These are phyloP conservation scores for Ennomos erosarius DNA, from an alignment of 2,888 invertebrate genomes.

Conservation along the genomic window DNA sequence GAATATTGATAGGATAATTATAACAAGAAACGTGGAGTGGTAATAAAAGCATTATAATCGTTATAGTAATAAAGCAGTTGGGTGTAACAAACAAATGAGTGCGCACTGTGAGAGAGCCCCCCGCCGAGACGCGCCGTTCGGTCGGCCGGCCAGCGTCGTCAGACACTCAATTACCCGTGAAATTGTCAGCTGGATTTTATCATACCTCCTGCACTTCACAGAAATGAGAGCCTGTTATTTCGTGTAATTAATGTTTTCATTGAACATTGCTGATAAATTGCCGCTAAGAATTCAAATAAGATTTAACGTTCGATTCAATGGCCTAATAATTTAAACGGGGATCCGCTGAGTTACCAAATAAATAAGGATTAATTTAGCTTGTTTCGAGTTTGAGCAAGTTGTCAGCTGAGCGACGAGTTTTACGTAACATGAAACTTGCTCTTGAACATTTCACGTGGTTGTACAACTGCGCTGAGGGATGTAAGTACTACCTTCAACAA, in stretches of 20 bases:
- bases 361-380: neutral
- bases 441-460: conserved; percentile 8
- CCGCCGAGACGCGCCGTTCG: conserved; percentile 46
- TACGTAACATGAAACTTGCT: conserved; percentile 13
- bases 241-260: conserved; percentile 14
- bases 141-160: conserved; percentile 59
- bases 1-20: conserved; percentile 42
- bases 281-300: conserved; percentile 2
- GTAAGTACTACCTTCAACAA: neutral
- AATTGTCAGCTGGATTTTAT: conserved; percentile 57
- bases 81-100: conserved; percentile 57
- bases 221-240: conserved; percentile 19
- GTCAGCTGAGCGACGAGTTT: neutral
- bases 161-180: conserved; percentile 76
- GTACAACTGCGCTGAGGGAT: conserved; percentile 5
- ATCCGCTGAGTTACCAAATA: neutral
- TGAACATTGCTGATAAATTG: conserved; percentile 9
- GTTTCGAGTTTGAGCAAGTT: neutral
- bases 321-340: neutral
- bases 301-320: conserved; percentile 2
- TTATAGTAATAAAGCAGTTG: conserved; percentile 56
- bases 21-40: conserved; percentile 45
- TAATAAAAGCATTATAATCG: conserved; percentile 56
- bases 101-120: conserved; percentile 44
- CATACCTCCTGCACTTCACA: conserved; percentile 33